These are phyloP conservation scores for Zootermopsis nevadensis DNA, from an alignment of 2,888 invertebrate genomes.

Conservation along the genomic window DNA sequence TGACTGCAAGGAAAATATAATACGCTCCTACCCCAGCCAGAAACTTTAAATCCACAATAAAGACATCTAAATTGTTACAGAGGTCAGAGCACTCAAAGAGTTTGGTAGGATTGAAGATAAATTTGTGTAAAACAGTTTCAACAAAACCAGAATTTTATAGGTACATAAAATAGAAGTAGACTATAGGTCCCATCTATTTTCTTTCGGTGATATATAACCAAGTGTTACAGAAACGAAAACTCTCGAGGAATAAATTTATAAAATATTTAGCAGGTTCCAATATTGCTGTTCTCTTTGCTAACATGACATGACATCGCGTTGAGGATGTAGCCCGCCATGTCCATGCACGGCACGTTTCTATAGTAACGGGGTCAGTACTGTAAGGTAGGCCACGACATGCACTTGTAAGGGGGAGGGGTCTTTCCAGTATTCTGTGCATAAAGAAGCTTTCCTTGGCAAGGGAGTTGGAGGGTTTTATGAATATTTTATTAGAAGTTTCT, in stretches of 20 bases:
- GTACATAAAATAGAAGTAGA: not conserved
- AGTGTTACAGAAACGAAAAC: conserved; percentile 5
- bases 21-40: not conserved
- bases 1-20: not conserved
- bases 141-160: conserved; percentile 39
- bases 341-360: conserved; percentile 25
- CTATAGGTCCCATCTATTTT: not conserved
- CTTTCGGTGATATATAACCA: conserved; percentile 1
- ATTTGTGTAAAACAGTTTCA: conserved; percentile 10
- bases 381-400: not conserved
- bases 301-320: not conserved
- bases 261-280: conserved; percentile 26
- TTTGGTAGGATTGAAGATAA: conserved; percentile 22
- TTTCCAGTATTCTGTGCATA: conserved; percentile 22
- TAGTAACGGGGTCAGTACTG: conserved; percentile 2
- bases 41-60: not conserved
- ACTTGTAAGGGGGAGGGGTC: not conserved
- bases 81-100: not conserved
- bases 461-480: not conserved
- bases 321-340: conserved; percentile 17
- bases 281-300: conserved; percentile 7
- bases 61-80: not conserved
- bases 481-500: conserved; percentile 5
- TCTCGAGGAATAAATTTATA: conserved; percentile 11
- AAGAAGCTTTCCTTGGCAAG: not conserved